Base-by-base conservation (phyloP, 2,113 vertebrate species). In the Bolborhynchus lineola region DNA sequence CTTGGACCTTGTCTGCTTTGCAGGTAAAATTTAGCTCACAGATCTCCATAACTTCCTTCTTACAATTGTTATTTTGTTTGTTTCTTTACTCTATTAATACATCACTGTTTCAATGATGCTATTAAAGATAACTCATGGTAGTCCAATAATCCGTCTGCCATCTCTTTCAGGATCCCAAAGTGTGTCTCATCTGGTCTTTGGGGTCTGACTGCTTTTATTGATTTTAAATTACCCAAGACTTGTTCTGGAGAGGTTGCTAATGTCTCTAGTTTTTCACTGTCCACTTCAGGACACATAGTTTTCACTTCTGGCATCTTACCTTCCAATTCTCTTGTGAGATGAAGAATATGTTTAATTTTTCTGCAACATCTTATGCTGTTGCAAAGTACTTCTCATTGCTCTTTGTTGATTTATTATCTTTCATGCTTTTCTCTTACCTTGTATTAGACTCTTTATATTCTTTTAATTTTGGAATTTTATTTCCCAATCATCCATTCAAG, bases 141-240 rank as follows among this genome's bases (percentile, higher is more conserved):
- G 55, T 44, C 69, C 53, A 69, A 64, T 87, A 84, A 84, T 78
- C 52, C 80, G 20, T 33, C 52, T 88, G 35, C 49, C 74, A 60
- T 55, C 70, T 94, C 60, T 74, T 91, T 88, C 46, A 80, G 68
- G 57, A 82, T 88, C 35, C 44, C 7, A 1, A 80, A 62, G 33
- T 47, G 23, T 68, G 35, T 82, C 35, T 81, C 49, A 81, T 67
- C 42, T 91, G 63, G 26, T 87, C 80, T 87, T 86, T 57, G 70
- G 33, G 16, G 21, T 90, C 69, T 86, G 39, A 80, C 41, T 60
- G 42, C 41, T 95, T 94, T 88, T 82, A 93, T 88, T 90, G 92
- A 94, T 95, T 95, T 97, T 81, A 71, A 77, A 87, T 96, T 88
- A 92, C 70, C 69, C 47, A 59, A 50, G 77, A 86, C 18, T 88